These are phyloP conservation scores for Prietella phreatophila DNA, from an alignment of 2,113 vertebrate genomes.

Conservation along the genomic window DNA sequence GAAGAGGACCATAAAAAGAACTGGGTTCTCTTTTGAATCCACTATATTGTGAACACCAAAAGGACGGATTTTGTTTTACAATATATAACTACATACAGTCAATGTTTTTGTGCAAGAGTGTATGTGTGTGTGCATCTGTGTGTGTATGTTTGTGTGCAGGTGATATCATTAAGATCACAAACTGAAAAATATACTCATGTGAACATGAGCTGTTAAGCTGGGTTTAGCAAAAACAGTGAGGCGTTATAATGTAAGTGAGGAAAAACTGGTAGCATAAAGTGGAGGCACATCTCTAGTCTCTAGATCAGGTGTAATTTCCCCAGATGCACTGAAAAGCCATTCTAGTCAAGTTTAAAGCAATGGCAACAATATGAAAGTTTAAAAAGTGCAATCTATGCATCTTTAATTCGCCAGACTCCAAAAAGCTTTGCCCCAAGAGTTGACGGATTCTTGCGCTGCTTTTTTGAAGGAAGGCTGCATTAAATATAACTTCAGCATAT, in stretches of 20 bases:
- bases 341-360: constrained; percentile 39
- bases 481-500: constrained; percentile 38
- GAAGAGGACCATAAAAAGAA: too few species aligned
- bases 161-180: background rate
- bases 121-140: background rate
- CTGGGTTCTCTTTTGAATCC: too few species aligned
- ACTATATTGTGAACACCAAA: too few species aligned
- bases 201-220: background rate
- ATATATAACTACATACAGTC: background rate
- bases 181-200: background rate
- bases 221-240: background rate
- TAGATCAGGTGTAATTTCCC: constrained; percentile 42
- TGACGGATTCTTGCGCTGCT: constrained; percentile 12
- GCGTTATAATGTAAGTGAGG: background rate
- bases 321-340: constrained; percentile 39
- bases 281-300: background rate
- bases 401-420: constrained; percentile 41
- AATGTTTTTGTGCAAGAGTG: background rate
- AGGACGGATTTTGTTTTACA: too few species aligned
- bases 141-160: background rate
- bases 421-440: constrained; percentile 25
- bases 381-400: constrained; percentile 44
- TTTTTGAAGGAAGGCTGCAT: constrained; percentile 17
- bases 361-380: constrained; percentile 45
- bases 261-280: background rate